phyloP scores from a whole-genome alignment of 2,888 invertebrate species.

The Flexamia atlantica region DNA sequence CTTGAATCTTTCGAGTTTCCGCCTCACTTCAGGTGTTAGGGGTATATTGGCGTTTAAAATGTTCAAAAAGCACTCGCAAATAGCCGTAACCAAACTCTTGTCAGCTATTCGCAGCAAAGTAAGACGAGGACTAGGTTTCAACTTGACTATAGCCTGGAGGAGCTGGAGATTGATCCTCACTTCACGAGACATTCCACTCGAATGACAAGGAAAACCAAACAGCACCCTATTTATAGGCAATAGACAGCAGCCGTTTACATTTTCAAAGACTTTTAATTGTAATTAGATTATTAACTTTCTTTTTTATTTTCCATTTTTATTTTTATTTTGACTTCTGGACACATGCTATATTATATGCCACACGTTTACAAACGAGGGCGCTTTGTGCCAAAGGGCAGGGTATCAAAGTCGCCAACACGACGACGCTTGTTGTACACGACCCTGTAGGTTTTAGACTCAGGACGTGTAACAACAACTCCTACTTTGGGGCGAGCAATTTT shows the following conservation, averaged over 20 bases:
- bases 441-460: slow-evolving; percentile 12
- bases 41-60: slow-evolving; percentile 17
- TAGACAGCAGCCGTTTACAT: too few species aligned
- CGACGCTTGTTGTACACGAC: slow-evolving; percentile 42
- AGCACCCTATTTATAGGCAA: too few species aligned
- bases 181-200: not conserved
- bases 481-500: slow-evolving; percentile 32
- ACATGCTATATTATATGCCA: too few species aligned
- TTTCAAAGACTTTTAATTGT: too few species aligned
- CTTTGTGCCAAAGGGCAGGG: slow-evolving; percentile 35
- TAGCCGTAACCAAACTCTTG: slow-evolving; percentile 7
- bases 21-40: not conserved
- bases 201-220: not conserved
- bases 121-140: too few species aligned
- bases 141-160: not conserved
- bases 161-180: not conserved
- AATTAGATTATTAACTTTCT: too few species aligned
- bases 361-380: not conserved
- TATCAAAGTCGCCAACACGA: slow-evolving; percentile 23
- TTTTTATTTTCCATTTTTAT: too few species aligned
- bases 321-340: too few species aligned
- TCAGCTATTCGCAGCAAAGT: not conserved
- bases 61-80: slow-evolving; percentile 25
- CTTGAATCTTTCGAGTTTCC: not conserved
- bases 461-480: slow-evolving; percentile 14